Evolutionary conservation across 2,113 vertebrate genomes (phyloP).

Genomic region (Centropristis striata): DNA sequence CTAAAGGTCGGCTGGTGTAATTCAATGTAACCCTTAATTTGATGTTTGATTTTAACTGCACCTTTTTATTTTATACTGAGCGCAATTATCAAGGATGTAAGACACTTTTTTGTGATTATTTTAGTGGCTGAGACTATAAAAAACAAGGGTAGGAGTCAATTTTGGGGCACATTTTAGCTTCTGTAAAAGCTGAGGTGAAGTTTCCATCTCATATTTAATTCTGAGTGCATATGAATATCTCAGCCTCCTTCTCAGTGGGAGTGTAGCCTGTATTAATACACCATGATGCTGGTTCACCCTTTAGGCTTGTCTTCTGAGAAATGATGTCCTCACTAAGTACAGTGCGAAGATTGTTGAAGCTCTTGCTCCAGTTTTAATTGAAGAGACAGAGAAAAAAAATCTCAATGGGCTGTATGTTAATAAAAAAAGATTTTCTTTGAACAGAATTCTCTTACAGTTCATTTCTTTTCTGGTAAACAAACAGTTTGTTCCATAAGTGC

Average conservation of each 20-base stretch:
- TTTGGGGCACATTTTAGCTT: slow-evolving; percentile 1
- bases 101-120: slow-evolving; percentile 2
- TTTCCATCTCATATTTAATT: not conserved
- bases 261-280: slow-evolving; percentile 36
- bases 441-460: not conserved
- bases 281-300: slow-evolving; percentile 20
- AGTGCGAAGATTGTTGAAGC: slow-evolving; percentile 24
- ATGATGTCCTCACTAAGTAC: not conserved
- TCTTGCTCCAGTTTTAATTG: slow-evolving; percentile 10
- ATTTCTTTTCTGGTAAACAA: slow-evolving; percentile 2
- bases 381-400: not conserved
- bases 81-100: slow-evolving; percentile 6
- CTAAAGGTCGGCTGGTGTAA: slow-evolving; percentile 2
- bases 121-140: slow-evolving; percentile 17
- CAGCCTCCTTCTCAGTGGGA: slow-evolving; percentile 17
- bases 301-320: slow-evolving; percentile 34
- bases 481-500: not conserved
- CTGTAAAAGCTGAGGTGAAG: slow-evolving; percentile 1
- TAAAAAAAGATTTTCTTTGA: not conserved
- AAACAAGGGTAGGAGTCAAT: slow-evolving; percentile 21
- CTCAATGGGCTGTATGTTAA: not conserved
- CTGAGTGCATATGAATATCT: slow-evolving; percentile 11
- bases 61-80: not conserved
- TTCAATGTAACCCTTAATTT: not conserved
- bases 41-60: slow-evolving; percentile 21